Evolutionary conservation across 53 echinoderm and acorn worm species (phyloP).

Genomic region (Mesocentrotus franciscanus): DNA sequence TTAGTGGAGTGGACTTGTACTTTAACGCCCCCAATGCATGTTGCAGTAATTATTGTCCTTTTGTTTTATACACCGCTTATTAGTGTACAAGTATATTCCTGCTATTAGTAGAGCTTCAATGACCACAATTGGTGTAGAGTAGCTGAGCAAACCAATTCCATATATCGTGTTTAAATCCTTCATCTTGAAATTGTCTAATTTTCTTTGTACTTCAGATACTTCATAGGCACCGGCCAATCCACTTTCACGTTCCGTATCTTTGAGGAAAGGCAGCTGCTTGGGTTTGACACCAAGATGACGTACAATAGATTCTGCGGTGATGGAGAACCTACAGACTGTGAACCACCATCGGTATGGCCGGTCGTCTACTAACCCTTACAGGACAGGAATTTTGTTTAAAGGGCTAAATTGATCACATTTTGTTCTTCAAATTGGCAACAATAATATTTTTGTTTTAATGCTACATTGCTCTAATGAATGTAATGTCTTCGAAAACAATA

Average conservation of each 20-base stretch:
- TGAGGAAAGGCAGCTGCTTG: slow-evolving; percentile 93
- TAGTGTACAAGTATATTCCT: too few relatives aligned
- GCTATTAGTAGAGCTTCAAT: too few relatives aligned
- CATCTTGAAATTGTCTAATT: background rate
- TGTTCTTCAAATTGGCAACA: background rate
- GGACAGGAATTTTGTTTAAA: background rate
- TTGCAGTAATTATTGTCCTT: background rate
- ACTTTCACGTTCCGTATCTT: slow-evolving; percentile 97
- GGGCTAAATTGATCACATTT: background rate
- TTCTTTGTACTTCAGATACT: slow-evolving; percentile 75
- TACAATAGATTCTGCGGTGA: slow-evolving; percentile 97
- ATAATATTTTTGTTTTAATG: background rate
- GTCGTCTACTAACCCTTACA: slow-evolving; percentile 67
- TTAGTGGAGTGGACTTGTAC: too few relatives aligned
- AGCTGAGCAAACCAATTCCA: background rate
- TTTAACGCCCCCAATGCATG: background rate
- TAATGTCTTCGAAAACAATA: background rate
- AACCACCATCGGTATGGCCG: slow-evolving; percentile 89
- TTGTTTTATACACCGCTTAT: background rate
- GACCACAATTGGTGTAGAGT: too few relatives aligned
- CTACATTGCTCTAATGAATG: background rate
- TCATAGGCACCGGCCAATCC: slow-evolving; percentile 93
- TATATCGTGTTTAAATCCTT: background rate
- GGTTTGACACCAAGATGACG: slow-evolving; percentile 95
- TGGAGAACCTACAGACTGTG: slow-evolving; percentile 77